Conservation (phyloP, 2,113 vertebrate genomes). For the Urocitellus parryii region DNA sequence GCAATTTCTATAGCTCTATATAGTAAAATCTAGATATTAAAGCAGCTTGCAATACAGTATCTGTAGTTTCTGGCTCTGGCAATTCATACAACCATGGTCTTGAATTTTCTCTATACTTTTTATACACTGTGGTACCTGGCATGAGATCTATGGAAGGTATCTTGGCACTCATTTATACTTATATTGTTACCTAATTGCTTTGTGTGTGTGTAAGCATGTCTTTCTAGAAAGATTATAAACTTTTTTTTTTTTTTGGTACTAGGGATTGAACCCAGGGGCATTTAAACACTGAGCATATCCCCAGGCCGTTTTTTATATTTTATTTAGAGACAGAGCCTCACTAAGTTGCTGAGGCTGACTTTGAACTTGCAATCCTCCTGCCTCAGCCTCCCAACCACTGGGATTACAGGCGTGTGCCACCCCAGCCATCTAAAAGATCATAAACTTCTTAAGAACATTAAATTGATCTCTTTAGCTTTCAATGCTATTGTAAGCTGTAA, state of each 20-base stretch:
- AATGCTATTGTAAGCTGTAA: not conserved
- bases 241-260: not conserved
- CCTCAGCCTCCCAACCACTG: too few species aligned
- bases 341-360: too few species aligned
- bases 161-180: not conserved
- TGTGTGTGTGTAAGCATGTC: not conserved
- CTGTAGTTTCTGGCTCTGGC: not conserved
- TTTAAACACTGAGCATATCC: too few species aligned
- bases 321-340: too few species aligned
- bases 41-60: not conserved
- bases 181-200: not conserved
- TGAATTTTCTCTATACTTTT: not conserved
- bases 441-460: slow-evolving; percentile 41
- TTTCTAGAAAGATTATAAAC: slow-evolving; percentile 52
- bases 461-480: not conserved
- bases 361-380: too few species aligned
- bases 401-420: too few species aligned
- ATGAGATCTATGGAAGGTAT: not conserved
- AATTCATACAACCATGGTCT: not conserved
- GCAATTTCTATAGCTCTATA: not conserved
- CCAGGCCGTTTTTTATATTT: too few species aligned
- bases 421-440: not conserved
- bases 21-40: not conserved
- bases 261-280: too few species aligned
- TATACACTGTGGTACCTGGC: not conserved